phyloP scores from a whole-genome alignment of 2,888 invertebrate species.

The Serrognathus titanus region DNA sequence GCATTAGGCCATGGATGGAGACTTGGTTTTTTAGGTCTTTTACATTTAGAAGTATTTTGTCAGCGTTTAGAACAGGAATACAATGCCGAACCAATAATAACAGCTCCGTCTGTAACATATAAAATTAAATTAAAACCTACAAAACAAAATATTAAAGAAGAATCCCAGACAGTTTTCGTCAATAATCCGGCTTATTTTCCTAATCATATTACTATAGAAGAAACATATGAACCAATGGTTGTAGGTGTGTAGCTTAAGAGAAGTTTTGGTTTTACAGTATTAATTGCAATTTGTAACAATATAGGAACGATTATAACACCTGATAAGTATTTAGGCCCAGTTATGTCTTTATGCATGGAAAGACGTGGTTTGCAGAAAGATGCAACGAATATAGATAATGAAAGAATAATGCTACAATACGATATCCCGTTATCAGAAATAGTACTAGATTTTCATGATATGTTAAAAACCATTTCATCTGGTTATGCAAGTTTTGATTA shows the following conservation, averaged over 20 bases:
- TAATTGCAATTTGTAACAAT: neutral
- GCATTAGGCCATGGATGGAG: slow-evolving; percentile 89
- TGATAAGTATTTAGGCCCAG: slow-evolving; percentile 64
- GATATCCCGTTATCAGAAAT: slow-evolving; percentile 89
- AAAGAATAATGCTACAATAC: slow-evolving; percentile 77
- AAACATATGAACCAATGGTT: slow-evolving; percentile 84
- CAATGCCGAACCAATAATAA: slow-evolving; percentile 75
- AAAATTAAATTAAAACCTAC: slow-evolving; percentile 72
- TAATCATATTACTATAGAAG: slow-evolving; percentile 61
- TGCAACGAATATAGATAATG: slow-evolving; percentile 75
- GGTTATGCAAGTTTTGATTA: slow-evolving; percentile 97
- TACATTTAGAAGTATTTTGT: slow-evolving; percentile 86
- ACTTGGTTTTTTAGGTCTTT: slow-evolving; percentile 78
- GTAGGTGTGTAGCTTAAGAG: slow-evolving; percentile 53
- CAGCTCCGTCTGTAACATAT: slow-evolving; percentile 84
- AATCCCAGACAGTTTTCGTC: slow-evolving; percentile 58
- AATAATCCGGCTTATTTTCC: slow-evolving; percentile 78
- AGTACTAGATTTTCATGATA: slow-evolving; percentile 92
- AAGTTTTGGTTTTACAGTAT: neutral
- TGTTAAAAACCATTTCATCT: slow-evolving; percentile 82
- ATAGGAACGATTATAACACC: slow-evolving; percentile 87
- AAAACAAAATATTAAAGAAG: slow-evolving; percentile 65
- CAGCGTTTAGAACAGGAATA: slow-evolving; percentile 83
- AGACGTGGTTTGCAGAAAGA: slow-evolving; percentile 69
- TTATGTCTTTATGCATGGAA: slow-evolving; percentile 72